Conservation (phyloP, 1,140 invertebrate genomes). For the Pseudobourletiella spinata region DNA sequence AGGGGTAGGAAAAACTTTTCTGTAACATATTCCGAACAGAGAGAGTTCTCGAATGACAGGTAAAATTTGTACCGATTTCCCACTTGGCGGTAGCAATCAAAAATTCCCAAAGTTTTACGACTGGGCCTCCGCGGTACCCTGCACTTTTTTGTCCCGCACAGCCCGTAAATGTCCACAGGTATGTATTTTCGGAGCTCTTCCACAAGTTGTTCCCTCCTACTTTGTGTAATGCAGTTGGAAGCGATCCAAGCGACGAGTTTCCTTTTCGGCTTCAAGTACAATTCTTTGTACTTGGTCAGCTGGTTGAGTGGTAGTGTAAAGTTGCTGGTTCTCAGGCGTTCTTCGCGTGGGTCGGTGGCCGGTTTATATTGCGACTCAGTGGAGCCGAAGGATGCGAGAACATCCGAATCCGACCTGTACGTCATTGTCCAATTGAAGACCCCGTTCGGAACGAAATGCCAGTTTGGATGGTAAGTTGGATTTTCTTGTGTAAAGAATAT, state of each 20-base stretch:
- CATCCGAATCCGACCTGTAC: conserved; percentile 38
- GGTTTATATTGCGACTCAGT: background rate
- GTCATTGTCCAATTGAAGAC: conserved; percentile 48
- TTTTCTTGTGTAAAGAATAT: background rate
- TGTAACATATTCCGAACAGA: conserved; percentile 43
- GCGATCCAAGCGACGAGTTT: conserved; percentile 37
- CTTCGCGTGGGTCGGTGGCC: background rate
- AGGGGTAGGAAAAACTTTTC: conserved; percentile 39
- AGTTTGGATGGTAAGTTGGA: background rate
- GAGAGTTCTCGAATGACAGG: conserved; percentile 41
- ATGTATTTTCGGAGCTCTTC: background rate
- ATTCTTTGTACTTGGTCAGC: background rate
- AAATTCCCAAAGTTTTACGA: too few species aligned
- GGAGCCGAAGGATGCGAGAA: background rate
- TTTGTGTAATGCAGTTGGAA: conserved; percentile 35
- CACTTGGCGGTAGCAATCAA: conserved; percentile 25
- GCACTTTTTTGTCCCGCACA: conserved; percentile 37
- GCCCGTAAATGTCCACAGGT: conserved; percentile 39
- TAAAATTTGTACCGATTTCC: conserved; percentile 39
- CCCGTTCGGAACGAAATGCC: conserved; percentile 6
- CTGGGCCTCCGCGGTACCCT: conserved; percentile 25
- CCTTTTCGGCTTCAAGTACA: conserved; percentile 9
- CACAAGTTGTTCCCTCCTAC: background rate
- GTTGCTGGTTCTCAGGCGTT: background rate
- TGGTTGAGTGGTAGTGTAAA: background rate